Base-by-base conservation (phyloP, 2,113 vertebrate genomes). In the Puffinus mauretanicus region DNA sequence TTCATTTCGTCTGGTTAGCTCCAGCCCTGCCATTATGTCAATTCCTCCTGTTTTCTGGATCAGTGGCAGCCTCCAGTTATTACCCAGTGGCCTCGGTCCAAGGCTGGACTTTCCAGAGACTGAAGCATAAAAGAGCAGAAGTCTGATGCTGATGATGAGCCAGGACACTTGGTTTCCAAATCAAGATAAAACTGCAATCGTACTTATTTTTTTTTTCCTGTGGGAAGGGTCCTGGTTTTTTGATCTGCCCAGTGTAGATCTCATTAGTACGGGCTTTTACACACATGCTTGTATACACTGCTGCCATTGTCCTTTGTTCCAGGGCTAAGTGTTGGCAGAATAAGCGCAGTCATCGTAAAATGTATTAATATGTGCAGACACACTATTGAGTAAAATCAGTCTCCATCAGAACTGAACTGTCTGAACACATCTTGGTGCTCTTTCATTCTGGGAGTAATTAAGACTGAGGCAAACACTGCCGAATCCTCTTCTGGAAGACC, bases 31-130 rank as follows among this genome's bases (percentile, higher is more conserved):
- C 36, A 20, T 93, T 91, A 86, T 91, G 69, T 91, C 86, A 94
- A 7, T 77, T 94, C 71, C 58, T 82, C 64, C 88, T 86, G 76
- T 77, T 96, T 92, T 76, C 57, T 78, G 77, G 72, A 93, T 93
- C 80, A 81, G 49, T 76, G 58, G 82, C 64, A 90, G 86, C 36
- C 66, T 94, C 70, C 32, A 69, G 58, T 82, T 95, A 91, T 89
- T 89, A 91, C 13, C 30, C 77, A 22, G 70, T 89, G 93, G 93
- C 96, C 46, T 82, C 3, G 3, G 26, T 93, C 91, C 91, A 96
- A 95, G 70, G 70, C 46, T 88, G 91, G 89, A 91, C 93, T 96
- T 96, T 82, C 54, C 86, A 97, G 54, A 89, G 65, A 38, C 65
- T 65, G 78, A 95, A 69, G 65, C 36, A 87, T 44, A 30, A 93